Conservation (phyloP, 1,140 invertebrate genomes). For the Hylaeus anthracinus region DNA sequence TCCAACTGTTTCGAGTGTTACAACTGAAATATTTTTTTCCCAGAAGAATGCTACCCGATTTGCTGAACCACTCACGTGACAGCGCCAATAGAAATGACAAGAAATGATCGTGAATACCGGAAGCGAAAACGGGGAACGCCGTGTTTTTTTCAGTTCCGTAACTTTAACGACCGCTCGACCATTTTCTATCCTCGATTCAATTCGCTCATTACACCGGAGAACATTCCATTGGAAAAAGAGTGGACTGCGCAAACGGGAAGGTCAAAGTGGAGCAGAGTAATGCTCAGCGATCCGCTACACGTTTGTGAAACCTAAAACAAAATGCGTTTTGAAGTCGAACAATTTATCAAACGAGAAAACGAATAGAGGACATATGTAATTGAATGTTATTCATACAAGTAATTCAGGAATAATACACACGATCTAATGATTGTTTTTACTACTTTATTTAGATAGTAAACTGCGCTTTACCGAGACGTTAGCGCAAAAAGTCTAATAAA, state of each 20-base stretch:
- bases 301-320: too few relatives aligned
- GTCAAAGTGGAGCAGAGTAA: constrained; percentile 10
- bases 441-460: too few relatives aligned
- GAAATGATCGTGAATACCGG: not conserved
- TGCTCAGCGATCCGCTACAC: too few relatives aligned
- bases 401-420: too few relatives aligned
- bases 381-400: too few relatives aligned
- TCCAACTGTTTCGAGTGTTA: not conserved
- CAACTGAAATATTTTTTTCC: not conserved
- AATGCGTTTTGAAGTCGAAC: too few relatives aligned
- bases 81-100: not conserved
- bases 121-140: not conserved
- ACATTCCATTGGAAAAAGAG: constrained; percentile 2
- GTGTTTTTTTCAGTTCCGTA: not conserved
- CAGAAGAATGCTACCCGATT: not conserved
- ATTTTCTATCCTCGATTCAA: not conserved
- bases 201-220: not conserved
- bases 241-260: not conserved
- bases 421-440: too few relatives aligned
- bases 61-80: not conserved
- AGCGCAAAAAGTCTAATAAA: too few relatives aligned
- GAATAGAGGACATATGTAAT: too few relatives aligned
- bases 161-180: not conserved
- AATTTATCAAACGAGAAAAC: too few relatives aligned
- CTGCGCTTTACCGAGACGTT: too few relatives aligned